Base-by-base conservation (phyloP, 1,140 invertebrate species). In the Tetragonula clypearis region DNA sequence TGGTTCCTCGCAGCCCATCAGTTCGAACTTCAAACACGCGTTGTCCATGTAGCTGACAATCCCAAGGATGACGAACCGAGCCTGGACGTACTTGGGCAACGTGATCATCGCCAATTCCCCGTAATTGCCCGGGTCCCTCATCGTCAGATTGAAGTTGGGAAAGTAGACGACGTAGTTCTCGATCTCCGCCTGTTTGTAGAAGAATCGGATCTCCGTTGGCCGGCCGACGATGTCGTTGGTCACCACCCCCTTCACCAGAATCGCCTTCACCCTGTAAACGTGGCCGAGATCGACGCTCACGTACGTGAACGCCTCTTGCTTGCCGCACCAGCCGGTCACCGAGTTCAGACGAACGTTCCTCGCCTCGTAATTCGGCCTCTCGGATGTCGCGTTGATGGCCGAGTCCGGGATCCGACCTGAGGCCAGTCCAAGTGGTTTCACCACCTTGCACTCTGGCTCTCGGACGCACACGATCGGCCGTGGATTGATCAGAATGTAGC, bases 111-210 rank as follows among this genome's bases (percentile, higher is more conserved):
- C 98, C 62, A 99, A 94, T 95, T 99, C 98, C 76, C 98, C 98
- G 93, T 98, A 99, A 93, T 99, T 99, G 88, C 98, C 98, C 49
- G 98, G 98, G 93, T 99, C 98, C 86, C 98, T 95, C 96, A 98
- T 98, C 0, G 98, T 99, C 41, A 99, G 93, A 94, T 99, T 99
- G 92, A 99, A 99, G 91, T 99, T 99, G 21, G 98, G 98, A 95
- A 99, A 99, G 90, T 99, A 99, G 0, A 99, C 98, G 14, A 99
- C 98, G 91, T 99, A 99, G 91, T 99, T 99, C 93, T 99, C 98
- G 88, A 95, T 97, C 94, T 99, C 98, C 9, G 97, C 96, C 95
- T 98, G 97, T 95, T 99, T 99, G 93, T 99, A 99, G 96, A 99
- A 99, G 95, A 99, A 98, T 83, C 99, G 96, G 80, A 99, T 98